These are phyloP conservation scores for Mizuhopecten yessoensis DNA, from an alignment of 1,140 invertebrate genomes.

Conservation along the genomic window DNA sequence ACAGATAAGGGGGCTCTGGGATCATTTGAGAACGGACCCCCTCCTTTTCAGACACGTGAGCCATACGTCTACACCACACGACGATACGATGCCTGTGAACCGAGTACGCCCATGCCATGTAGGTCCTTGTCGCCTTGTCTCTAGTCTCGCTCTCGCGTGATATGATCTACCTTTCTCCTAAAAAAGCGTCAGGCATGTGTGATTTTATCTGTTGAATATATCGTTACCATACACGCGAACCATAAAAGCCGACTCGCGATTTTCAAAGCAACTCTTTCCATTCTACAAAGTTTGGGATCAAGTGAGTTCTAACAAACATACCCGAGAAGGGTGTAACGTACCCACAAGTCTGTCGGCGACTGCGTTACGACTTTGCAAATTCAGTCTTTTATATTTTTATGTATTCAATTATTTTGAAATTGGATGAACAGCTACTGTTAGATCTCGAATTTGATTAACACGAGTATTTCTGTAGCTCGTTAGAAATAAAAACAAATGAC, in stretches of 20 bases:
- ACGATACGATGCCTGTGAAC: not conserved
- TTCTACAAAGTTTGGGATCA: not conserved
- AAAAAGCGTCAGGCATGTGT: not conserved
- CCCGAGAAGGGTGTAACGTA: not conserved
- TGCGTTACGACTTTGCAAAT: too few relatives aligned
- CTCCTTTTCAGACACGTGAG: too few relatives aligned
- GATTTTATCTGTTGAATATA: slow-evolving; percentile 16
- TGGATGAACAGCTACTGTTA: not conserved
- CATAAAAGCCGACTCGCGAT: not conserved
- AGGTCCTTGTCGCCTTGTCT: not conserved
- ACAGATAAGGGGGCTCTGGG: too few relatives aligned
- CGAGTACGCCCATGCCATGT: not conserved
- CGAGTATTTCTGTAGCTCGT: too few relatives aligned
- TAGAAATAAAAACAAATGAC: too few relatives aligned
- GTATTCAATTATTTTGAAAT: not conserved
- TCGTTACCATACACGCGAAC: not conserved
- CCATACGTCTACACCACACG: too few relatives aligned
- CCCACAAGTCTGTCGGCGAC: not conserved
- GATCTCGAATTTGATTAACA: too few relatives aligned
- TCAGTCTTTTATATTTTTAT: too few relatives aligned
- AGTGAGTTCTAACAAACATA: not conserved
- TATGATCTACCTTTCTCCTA: not conserved
- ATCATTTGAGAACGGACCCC: too few relatives aligned
- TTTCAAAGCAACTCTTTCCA: not conserved
- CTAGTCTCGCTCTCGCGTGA: not conserved